Evolutionary conservation across 23 tunicate genomes (phyloP).

Genomic region (Halocynthia aurantium): DNA sequence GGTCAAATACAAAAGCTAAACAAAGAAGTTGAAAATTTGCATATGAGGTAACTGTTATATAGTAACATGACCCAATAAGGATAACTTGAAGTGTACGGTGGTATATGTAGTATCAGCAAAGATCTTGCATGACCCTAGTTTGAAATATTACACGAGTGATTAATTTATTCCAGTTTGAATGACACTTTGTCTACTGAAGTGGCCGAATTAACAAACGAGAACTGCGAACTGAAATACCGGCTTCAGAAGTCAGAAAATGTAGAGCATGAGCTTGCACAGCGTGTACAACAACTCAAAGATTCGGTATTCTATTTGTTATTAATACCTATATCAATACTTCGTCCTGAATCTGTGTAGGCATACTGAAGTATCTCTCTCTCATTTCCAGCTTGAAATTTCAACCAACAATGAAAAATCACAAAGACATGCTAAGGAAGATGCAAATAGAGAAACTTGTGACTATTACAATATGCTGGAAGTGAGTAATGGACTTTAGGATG

Average conservation of each 20-base stretch:
- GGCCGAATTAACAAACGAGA: conserved; percentile 13
- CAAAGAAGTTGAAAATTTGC: conserved; percentile 9
- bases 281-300: conserved; percentile 14
- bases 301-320: not conserved
- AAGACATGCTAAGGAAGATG: conserved; percentile 15
- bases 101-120: not conserved
- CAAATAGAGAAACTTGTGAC: not conserved
- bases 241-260: conserved; percentile 3
- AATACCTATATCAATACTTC: too few relatives aligned
- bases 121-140: not conserved
- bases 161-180: conserved; percentile 10
- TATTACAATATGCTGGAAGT: conserved; percentile 17
- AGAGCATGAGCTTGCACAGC: conserved; percentile 12
- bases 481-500: not conserved
- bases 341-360: not conserved
- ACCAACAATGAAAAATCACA: conserved; percentile 4
- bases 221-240: not conserved
- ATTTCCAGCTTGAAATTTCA: conserved; percentile 13
- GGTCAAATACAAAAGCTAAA: conserved; percentile 2
- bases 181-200: conserved; percentile 7
- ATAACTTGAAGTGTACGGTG: not conserved
- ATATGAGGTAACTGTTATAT: not conserved
- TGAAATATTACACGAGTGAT: not conserved
- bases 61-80: not conserved
- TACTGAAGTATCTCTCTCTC: not conserved